Evolutionary conservation across 2,888 invertebrate genomes (phyloP).

Genomic region (Caradrina clavipalpis): DNA sequence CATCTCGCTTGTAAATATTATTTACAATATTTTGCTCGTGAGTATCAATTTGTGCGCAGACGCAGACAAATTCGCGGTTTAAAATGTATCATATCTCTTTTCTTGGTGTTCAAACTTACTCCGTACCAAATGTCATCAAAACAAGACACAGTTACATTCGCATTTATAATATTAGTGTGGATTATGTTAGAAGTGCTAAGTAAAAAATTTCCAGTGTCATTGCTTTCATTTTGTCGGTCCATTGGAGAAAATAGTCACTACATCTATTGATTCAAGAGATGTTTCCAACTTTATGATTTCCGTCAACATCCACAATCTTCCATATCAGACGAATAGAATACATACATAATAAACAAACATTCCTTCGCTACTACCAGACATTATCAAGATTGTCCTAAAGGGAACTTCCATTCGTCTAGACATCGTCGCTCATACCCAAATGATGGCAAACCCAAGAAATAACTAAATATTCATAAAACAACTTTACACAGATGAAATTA

Average conservation of each 20-base stretch:
- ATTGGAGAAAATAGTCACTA: background rate
- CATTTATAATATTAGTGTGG: slow-evolving; percentile 24
- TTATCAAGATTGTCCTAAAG: slow-evolving; percentile 41
- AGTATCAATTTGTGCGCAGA: too few species aligned
- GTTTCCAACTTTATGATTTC: slow-evolving; percentile 40
- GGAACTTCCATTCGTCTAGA: slow-evolving; percentile 21
- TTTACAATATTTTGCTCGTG: too few species aligned
- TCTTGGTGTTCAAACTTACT: too few species aligned
- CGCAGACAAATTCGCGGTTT: too few species aligned
- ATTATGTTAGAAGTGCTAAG: slow-evolving; percentile 4
- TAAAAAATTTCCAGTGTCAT: background rate
- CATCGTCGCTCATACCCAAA: slow-evolving; percentile 27
- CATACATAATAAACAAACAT: slow-evolving; percentile 35
- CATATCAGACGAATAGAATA: slow-evolving; percentile 19
- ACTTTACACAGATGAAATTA: slow-evolving; percentile 66
- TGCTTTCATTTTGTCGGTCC: slow-evolving; percentile 5
- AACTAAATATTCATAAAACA: slow-evolving; percentile 61
- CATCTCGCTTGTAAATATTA: slow-evolving; percentile 31
- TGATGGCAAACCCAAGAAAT: slow-evolving; percentile 35
- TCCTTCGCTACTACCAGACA: slow-evolving; percentile 3
- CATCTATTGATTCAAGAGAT: background rate
- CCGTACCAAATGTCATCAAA: too few species aligned
- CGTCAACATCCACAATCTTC: slow-evolving; percentile 31
- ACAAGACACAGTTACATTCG: too few species aligned
- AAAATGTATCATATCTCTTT: too few species aligned